phyloP scores from a whole-genome alignment of 2,113 vertebrate species.

The Hyla sarda region DNA sequence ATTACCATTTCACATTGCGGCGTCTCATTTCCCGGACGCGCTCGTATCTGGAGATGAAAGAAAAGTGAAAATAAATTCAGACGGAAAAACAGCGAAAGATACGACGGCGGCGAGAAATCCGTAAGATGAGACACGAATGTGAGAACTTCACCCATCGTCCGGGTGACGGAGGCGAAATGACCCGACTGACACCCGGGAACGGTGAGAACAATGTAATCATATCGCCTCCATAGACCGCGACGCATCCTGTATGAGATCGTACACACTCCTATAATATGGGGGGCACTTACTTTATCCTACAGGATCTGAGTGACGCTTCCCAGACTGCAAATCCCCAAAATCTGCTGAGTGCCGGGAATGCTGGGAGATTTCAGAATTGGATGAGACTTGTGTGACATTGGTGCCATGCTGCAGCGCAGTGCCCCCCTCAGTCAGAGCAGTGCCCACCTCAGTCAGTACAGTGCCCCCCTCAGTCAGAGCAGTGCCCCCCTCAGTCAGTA shows the following conservation, averaged over 20 bases:
- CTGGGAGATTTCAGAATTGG: too few relatives aligned
- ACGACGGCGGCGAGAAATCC: background rate
- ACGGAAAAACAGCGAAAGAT: background rate
- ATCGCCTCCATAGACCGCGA: background rate
- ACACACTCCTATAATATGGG: background rate
- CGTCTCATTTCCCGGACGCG: background rate
- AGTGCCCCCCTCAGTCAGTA: too few relatives aligned
- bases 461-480: too few relatives aligned
- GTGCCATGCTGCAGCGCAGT: too few relatives aligned
- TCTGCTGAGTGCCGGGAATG: background rate
- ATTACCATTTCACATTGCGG: background rate
- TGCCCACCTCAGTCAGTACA: too few relatives aligned
- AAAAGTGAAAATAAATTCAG: conserved; percentile 16
- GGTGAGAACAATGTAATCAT: background rate
- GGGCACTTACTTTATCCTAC: too few relatives aligned
- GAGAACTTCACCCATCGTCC: background rate
- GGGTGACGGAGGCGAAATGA: background rate
- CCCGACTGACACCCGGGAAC: background rate
- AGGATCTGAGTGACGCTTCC: too few relatives aligned
- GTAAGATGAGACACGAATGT: background rate
- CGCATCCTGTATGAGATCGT: background rate
- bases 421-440: too few relatives aligned
- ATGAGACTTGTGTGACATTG: too few relatives aligned
- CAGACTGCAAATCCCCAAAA: background rate
- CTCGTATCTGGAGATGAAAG: conserved; percentile 1